Evolutionary conservation across 2,888 invertebrate species (phyloP), one percentile per base, ranked within the genome.

Genomic region (Scaptomyza tumidula): DNA sequence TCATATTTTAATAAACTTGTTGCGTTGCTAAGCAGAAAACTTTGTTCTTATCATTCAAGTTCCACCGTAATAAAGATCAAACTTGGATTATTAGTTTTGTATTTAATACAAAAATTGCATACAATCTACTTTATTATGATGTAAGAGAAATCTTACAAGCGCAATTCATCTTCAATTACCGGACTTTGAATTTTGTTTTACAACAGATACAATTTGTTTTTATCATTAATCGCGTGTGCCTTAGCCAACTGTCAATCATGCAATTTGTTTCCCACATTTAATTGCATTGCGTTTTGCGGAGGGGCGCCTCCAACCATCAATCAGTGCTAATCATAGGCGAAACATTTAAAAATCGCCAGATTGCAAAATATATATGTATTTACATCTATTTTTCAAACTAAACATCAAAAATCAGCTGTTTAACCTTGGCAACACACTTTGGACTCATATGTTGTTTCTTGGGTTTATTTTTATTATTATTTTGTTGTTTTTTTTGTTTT

Each of bases 211-310:
- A n/a, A 24, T 24, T 24, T 24, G 24, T 24, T 19, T 24, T 33
- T 14, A 7, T 19, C 19, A 14, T 37, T 56, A 41, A 29, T 64
- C 46, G 41, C 27, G 35, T 61, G n/a, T 54, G 46, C 60, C 61
- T 71, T 60, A 74, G 57, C 35, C 39, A 63, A 60, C 35, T 67
- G 77, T 73, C 75, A 68, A 61, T 75, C 78, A 68, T 6, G 14
- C 27, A 27, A 31, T 33, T 60, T 41, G 11, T 53, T 5, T 16
- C n/a, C n/a, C 29, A 14, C 10, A 11, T 29, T 60, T 31, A 63
- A 57, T 57, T 64, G 50, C 53, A 35, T 43, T 14, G 45, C 16
- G 27, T 27, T 37, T 29, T 37, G 6, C 13, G 35, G n/a, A 10
- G 11, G 16, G 27, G 48, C 7, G 29, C 39, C 46, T 39, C 37